A percentile compares a stretch with the other conserved stretches of the same genome.
phyloP scores from a whole-genome alignment of 2,113 vertebrate species.

The Neolamprologus devosi region DNA sequence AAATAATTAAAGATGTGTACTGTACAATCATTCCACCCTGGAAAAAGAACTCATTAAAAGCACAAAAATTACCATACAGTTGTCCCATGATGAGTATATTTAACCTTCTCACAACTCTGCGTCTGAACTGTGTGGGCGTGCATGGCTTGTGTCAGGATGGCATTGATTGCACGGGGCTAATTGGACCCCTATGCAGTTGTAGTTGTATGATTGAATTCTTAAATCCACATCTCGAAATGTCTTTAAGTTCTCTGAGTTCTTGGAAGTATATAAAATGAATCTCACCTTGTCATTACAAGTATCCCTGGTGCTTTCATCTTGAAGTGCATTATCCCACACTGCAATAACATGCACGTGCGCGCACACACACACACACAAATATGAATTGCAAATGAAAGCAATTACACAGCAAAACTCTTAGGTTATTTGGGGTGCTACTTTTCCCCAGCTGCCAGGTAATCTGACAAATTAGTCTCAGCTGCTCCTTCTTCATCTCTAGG shows the following conservation, averaged over 20 bases:
- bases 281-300: neutral
- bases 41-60: neutral
- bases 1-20: neutral
- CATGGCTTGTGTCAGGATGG: neutral
- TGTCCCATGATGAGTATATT: neutral
- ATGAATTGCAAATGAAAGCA: constrained; percentile 10
- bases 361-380: neutral
- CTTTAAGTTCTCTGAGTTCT: neutral
- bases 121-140: neutral
- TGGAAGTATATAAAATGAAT: neutral
- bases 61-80: neutral
- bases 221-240: neutral
- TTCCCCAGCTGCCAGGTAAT: constrained; percentile 29
- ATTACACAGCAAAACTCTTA: constrained; percentile 10
- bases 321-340: neutral
- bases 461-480: constrained; percentile 33
- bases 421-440: neutral
- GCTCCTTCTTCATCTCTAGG: constrained; percentile 14
- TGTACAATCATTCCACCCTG: neutral
- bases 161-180: neutral
- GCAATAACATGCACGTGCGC: neutral
- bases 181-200: neutral
- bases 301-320: neutral
- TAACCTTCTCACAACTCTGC: neutral
- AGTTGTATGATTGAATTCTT: neutral